phyloP scores from a whole-genome alignment of 2,797 vertebrate genomes.

The Pelodytes ibericus region DNA sequence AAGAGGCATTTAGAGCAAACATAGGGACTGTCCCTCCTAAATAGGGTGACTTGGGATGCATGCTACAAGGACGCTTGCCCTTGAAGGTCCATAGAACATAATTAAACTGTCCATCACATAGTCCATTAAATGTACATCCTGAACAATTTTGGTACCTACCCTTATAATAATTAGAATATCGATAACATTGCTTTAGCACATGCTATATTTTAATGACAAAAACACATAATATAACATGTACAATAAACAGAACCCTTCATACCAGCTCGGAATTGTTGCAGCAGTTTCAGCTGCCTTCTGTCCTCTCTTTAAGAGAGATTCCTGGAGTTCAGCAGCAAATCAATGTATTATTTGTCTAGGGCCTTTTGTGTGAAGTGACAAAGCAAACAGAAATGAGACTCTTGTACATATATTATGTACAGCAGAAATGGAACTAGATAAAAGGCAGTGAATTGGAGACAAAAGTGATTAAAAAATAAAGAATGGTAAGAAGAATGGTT shows the following conservation, averaged over 20 bases:
- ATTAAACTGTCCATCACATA: too few relatives aligned
- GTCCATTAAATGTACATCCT: too few relatives aligned
- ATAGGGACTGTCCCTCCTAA: too few relatives aligned
- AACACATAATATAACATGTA: too few relatives aligned
- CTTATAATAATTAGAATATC: too few relatives aligned
- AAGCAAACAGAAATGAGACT: slow-evolving; percentile 15
- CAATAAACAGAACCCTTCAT: neutral
- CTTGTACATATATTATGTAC: slow-evolving; percentile 41
- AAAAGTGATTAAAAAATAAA: slow-evolving; percentile 35
- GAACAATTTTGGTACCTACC: too few relatives aligned
- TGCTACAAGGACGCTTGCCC: too few relatives aligned
- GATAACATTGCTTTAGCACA: too few relatives aligned
- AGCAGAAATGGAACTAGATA: slow-evolving; percentile 25
- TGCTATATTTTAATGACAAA: neutral
- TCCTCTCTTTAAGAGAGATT: neutral
- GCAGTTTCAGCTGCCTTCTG: neutral
- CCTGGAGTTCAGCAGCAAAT: slow-evolving; percentile 11
- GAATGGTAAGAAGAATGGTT: slow-evolving; percentile 37
- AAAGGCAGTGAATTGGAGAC: slow-evolving; percentile 33
- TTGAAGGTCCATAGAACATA: too few relatives aligned
- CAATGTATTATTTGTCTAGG: slow-evolving; percentile 32
- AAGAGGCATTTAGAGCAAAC: too few relatives aligned
- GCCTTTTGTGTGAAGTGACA: slow-evolving; percentile 21
- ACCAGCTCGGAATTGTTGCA: neutral
- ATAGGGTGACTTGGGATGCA: too few relatives aligned